phyloP scores from a whole-genome alignment of 2,797 vertebrate species.

The Platalea minor region DNA sequence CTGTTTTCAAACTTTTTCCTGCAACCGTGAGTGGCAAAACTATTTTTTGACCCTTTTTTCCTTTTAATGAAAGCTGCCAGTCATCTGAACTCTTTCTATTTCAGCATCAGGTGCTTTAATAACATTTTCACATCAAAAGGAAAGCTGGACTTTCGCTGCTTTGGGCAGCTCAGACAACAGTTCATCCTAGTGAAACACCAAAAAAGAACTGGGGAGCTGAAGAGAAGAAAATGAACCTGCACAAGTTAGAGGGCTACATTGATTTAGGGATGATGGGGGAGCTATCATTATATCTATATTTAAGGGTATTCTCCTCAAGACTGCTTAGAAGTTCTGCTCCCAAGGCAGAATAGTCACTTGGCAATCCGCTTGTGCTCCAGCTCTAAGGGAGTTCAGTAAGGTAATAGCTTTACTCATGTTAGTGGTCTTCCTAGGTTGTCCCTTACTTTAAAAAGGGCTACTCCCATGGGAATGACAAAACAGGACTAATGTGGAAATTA shows the following conservation, averaged over 20 bases:
- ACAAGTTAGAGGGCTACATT: not conserved
- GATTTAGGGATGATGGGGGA: not conserved
- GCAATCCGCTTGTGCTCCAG: not conserved
- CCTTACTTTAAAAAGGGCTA: not conserved
- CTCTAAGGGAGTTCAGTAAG: not conserved
- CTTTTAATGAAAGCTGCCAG: constrained; percentile 5
- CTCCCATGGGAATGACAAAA: not conserved
- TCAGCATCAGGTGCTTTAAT: not conserved
- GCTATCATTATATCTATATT: not conserved
- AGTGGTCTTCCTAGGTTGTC: not conserved
- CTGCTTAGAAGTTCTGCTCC: not conserved
- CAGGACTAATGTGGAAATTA: not conserved
- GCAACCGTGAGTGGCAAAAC: not conserved
- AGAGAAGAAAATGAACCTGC: not conserved
- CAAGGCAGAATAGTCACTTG: not conserved
- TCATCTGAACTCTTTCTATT: not conserved
- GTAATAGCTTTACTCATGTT: not conserved
- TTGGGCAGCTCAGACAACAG: not conserved
- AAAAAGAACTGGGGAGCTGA: not conserved
- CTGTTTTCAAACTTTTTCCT: not conserved
- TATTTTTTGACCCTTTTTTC: not conserved
- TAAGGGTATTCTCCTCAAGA: not conserved
- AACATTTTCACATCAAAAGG: not conserved
- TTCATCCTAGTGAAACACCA: not conserved
- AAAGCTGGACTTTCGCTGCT: not conserved